Evolutionary conservation across 2,888 invertebrate species (phyloP).

Genomic region (Dermolepida albohirtum): DNA sequence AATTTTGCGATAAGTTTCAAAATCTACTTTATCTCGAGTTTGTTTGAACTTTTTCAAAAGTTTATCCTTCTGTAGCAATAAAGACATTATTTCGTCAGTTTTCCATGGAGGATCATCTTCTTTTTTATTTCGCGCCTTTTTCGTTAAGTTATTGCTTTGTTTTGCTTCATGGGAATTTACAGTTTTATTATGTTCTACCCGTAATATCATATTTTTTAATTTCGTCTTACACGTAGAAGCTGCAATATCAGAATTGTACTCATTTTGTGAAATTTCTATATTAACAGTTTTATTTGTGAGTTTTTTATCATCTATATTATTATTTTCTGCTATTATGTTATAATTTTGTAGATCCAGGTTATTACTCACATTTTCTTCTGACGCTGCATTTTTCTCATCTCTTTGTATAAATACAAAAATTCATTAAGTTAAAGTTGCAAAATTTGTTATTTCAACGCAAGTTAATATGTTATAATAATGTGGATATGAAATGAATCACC

Average conservation of each 20-base stretch:
- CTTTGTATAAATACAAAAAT: no score
- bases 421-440: not conserved
- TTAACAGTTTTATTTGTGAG: no score
- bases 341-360: no score
- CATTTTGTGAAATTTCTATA: no score
- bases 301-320: no score
- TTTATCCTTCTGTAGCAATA: constrained; percentile 1
- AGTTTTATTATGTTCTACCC: not conserved
- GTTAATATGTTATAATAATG: no score
- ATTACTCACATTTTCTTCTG: no score
- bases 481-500: not conserved
- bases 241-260: no score
- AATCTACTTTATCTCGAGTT: constrained; percentile 1
- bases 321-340: no score
- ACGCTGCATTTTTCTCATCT: no score
- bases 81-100: constrained; percentile 5
- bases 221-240: no score
- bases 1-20: constrained; percentile 9
- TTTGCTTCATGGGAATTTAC: not conserved
- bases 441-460: not conserved
- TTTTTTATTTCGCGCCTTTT: not conserved
- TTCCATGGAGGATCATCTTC: constrained; percentile 12
- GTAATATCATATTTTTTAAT: not conserved
- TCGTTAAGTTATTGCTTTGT: not conserved
- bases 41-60: constrained; percentile 2